Evolutionary conservation across 2,113 vertebrate genomes (phyloP).

Genomic region (Zonotrichia leucophrys): DNA sequence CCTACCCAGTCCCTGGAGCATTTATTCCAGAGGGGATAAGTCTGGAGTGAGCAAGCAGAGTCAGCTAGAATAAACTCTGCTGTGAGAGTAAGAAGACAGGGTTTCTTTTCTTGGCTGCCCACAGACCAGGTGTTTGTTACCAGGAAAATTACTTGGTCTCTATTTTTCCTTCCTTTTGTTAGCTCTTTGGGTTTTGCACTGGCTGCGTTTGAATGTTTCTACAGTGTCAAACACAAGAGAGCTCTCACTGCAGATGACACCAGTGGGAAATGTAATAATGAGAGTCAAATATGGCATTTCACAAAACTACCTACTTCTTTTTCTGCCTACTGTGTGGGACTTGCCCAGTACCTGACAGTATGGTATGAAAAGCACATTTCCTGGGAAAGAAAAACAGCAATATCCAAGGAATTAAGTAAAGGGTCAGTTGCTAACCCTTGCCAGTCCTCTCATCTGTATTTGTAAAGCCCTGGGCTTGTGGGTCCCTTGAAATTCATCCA

Average conservation of each 20-base stretch:
- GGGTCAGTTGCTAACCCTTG: background rate
- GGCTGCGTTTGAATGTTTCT: constrained; percentile 26
- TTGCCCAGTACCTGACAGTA: background rate
- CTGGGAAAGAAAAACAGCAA: background rate
- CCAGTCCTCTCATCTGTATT: background rate
- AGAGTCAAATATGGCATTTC: background rate
- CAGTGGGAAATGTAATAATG: constrained; percentile 1
- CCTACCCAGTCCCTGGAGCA: background rate
- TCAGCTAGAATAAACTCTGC: constrained; percentile 5
- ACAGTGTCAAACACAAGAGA: constrained; percentile 7
- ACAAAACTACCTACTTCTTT: background rate
- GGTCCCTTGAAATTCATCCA: background rate
- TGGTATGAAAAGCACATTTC: background rate
- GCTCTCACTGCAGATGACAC: constrained; percentile 19
- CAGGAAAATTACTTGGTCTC: constrained; percentile 43
- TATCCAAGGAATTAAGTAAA: background rate
- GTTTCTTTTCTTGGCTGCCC: constrained; percentile 40
- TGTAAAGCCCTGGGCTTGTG: background rate
- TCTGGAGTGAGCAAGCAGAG: background rate
- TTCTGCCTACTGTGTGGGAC: background rate
- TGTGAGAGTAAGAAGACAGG: background rate
- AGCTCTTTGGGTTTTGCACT: constrained; percentile 17
- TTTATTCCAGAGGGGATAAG: background rate
- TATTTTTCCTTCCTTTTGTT: constrained; percentile 57
- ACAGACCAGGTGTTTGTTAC: constrained; percentile 55